Evolutionary conservation across 2,797 vertebrate genomes (phyloP).

Genomic region (Pseudochirops corinnae): DNA sequence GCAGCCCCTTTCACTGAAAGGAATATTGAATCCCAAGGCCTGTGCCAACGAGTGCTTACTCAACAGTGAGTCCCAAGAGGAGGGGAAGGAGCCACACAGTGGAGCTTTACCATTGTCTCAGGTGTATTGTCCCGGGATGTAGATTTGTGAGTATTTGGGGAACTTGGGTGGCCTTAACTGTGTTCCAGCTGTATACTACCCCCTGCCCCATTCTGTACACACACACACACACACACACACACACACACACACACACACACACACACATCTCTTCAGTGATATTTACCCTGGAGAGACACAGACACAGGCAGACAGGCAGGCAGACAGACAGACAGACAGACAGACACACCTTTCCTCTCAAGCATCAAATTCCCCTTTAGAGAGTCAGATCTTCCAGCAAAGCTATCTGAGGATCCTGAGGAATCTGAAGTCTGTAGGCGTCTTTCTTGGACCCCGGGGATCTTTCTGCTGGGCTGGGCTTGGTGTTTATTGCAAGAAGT

Average conservation of each 20-base stretch:
- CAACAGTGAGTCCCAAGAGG: neutral
- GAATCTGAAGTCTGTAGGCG: neutral
- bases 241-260: too few species aligned
- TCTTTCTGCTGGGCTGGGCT: neutral
- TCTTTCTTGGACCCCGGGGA: neutral
- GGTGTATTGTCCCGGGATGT: neutral
- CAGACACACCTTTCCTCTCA: neutral
- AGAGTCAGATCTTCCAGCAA: neutral
- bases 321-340: neutral
- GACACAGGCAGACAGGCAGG: neutral
- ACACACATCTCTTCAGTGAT: too few species aligned
- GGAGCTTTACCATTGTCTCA: neutral
- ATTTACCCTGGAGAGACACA: neutral
- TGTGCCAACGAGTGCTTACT: fast-evolving
- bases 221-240: neutral
- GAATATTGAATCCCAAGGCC: neutral
- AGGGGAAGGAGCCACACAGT: neutral
- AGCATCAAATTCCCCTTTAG: neutral
- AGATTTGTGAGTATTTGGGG: neutral
- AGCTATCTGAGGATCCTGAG: neutral
- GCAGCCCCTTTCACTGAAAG: neutral
- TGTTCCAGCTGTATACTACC: neutral
- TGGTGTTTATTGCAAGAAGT: neutral
- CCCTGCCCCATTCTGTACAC: neutral
- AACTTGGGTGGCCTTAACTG: neutral